Evolutionary conservation across 2,888 invertebrate genomes (phyloP), one percentile per base, ranked within the genome.

Genomic region (Gasteruption jaculator): DNA sequence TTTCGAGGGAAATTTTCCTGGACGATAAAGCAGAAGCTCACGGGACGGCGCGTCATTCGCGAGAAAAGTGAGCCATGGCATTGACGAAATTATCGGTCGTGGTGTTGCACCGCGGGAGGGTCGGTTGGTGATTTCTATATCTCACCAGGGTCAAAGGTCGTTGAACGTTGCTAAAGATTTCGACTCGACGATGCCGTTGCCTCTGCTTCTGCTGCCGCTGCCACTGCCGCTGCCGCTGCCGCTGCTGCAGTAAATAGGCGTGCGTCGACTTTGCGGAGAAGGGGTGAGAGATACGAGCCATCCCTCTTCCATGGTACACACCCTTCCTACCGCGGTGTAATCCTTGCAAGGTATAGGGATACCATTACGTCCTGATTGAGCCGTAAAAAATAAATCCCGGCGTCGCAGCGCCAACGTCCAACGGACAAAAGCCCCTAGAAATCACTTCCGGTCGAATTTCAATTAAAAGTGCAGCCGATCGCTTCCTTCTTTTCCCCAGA

Each of bases 111-210:
- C 31, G 1, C 5, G 8, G 18, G 26, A 40, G 33, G 34, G 40
- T 40, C 33, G 40, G 40, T 40, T 34, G 40, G n/a, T n/a, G n/a
- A n/a, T n/a, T n/a, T n/a, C n/a, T 21, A 32, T 56, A 62, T 65
- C 66, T 66, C 58, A 64, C 67, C 66, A 67, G 64, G 67, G 64
- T 67, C 65, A 66, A 46, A 63, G 69, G 69, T 70, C 69, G 62
- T 65, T 70, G 69, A 68, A 69, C 68, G 68, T 66, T 63, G 64
- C 62, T 64, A 65, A 68, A 69, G 69, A 70, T 68, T 66, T 68
- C 54, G 58, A 59, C 60, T 58, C 61, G 52, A 56, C 61, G 57
- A 55, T 54, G 50, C 52, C 50, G 53, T n/a, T n/a, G n/a, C n/a
- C n/a, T 8, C 24, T 8, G 24, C 24, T 22, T 22, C 7, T 22